Evolutionary conservation across 2,113 vertebrate species (phyloP).

Genomic region (Nanger granti): DNA sequence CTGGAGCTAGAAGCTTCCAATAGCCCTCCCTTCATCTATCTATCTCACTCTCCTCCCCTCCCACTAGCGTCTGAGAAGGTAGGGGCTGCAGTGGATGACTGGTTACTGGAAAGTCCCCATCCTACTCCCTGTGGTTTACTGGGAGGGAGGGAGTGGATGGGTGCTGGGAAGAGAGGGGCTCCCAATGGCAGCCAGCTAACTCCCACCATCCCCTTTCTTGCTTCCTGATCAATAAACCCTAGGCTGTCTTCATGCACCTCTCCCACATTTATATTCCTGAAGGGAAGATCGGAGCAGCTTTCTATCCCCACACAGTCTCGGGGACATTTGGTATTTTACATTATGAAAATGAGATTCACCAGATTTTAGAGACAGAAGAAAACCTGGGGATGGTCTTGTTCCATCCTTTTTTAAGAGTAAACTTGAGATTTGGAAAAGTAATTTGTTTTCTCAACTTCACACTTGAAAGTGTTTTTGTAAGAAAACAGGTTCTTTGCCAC

Average conservation of each 20-base stretch:
- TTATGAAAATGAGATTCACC: slow-evolving; percentile 54
- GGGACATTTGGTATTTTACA: slow-evolving; percentile 53
- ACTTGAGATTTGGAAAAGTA: neutral
- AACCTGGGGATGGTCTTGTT: slow-evolving; percentile 16
- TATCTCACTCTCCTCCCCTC: neutral
- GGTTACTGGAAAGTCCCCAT: neutral
- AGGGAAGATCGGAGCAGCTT: slow-evolving; percentile 38
- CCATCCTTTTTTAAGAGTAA: neutral
- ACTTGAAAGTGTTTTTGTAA: slow-evolving; percentile 1
- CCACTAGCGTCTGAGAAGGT: neutral
- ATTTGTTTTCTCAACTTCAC: neutral
- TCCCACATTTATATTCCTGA: slow-evolving; percentile 5
- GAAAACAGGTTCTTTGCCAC: slow-evolving; percentile 9
- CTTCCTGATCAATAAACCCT: neutral
- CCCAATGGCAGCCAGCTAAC: neutral
- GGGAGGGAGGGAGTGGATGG: no score
- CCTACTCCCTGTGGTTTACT: neutral
- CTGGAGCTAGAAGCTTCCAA: neutral
- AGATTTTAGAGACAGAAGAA: slow-evolving; percentile 44
- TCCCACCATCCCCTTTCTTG: neutral
- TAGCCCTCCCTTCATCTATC: neutral
- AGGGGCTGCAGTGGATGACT: neutral
- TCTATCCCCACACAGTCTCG: neutral
- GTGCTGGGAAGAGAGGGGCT: neutral
- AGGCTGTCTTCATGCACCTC: neutral